These are phyloP conservation scores for Polietes domitor DNA, from an alignment of 2,888 invertebrate genomes.

Conservation along the genomic window DNA sequence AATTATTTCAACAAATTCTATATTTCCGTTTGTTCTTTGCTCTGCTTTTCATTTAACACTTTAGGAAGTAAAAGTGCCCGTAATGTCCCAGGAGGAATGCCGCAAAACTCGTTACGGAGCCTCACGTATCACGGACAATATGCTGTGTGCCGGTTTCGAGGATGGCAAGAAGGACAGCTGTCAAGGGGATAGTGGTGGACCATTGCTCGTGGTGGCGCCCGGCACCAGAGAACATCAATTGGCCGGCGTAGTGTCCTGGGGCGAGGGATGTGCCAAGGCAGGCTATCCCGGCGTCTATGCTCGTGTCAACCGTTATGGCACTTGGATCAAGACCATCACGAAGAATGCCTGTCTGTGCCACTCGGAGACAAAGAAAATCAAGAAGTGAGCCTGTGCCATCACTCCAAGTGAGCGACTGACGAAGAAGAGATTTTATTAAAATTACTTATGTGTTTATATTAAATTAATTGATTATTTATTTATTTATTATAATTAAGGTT, in stretches of 20 bases:
- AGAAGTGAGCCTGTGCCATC: slow-evolving; percentile 68
- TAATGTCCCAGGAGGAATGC: slow-evolving; percentile 84
- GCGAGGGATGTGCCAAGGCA: slow-evolving; percentile 81
- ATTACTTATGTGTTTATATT: slow-evolving; percentile 39
- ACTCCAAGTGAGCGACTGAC: not conserved
- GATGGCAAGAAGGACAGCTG: slow-evolving; percentile 79
- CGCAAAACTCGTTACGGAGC: slow-evolving; percentile 78
- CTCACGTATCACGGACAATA: slow-evolving; percentile 79
- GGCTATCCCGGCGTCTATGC: slow-evolving; percentile 91
- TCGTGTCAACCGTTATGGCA: slow-evolving; percentile 87
- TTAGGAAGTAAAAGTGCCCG: slow-evolving; percentile 89
- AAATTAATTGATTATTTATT: slow-evolving; percentile 20
- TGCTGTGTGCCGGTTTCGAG: slow-evolving; percentile 79
- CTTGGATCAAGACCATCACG: slow-evolving; percentile 87
- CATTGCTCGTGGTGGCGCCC: slow-evolving; percentile 76
- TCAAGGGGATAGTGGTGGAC: slow-evolving; percentile 80
- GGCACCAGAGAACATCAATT: slow-evolving; percentile 75
- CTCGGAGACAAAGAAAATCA: slow-evolving; percentile 78
- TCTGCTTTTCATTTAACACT: not conserved
- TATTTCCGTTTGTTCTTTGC: not conserved
- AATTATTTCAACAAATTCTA: not conserved
- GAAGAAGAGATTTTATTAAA: slow-evolving; percentile 17
- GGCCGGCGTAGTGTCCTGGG: slow-evolving; percentile 87
- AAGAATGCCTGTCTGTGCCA: slow-evolving; percentile 86
- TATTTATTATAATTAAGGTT: slow-evolving; percentile 31